phyloP scores from a whole-genome alignment of 2,113 vertebrate species.

The Zosterops borbonicus region DNA sequence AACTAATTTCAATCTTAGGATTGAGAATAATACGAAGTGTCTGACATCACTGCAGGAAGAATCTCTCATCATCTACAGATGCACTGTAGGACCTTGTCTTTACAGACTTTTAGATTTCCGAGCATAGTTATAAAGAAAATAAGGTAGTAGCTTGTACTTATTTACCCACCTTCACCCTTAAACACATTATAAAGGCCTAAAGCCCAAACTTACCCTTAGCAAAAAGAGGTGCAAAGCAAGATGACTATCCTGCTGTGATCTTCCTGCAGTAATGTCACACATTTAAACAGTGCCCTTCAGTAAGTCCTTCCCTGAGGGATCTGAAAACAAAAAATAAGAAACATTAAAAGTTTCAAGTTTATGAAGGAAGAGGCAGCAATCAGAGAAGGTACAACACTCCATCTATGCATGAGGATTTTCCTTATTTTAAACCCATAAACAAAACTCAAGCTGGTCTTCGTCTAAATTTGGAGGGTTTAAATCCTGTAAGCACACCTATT shows the following conservation, averaged over 20 bases:
- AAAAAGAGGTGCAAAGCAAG: constrained; percentile 47
- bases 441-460: neutral
- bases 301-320: constrained; percentile 55
- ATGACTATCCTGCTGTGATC: constrained; percentile 23
- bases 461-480: neutral
- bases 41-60: neutral
- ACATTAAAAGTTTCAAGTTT: neutral
- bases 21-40: neutral
- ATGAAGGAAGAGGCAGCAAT: neutral
- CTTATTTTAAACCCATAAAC: neutral
- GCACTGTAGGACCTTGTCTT: neutral
- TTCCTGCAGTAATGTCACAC: constrained; percentile 50
- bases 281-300: constrained; percentile 61
- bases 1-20: neutral
- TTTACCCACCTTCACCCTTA: neutral
- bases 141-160: neutral
- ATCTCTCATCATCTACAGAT: neutral
- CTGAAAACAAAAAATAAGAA: constrained; percentile 44
- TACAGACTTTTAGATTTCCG: neutral
- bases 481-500: neutral
- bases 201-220: constrained; percentile 35
- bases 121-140: neutral
- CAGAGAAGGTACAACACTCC: neutral
- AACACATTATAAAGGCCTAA: neutral
- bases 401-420: neutral